Percentiles rank a stretch among this genome's conserved stretches.
phyloP scores from a whole-genome alignment of 2,888 invertebrate species.

The Stomorhina lunata region DNA sequence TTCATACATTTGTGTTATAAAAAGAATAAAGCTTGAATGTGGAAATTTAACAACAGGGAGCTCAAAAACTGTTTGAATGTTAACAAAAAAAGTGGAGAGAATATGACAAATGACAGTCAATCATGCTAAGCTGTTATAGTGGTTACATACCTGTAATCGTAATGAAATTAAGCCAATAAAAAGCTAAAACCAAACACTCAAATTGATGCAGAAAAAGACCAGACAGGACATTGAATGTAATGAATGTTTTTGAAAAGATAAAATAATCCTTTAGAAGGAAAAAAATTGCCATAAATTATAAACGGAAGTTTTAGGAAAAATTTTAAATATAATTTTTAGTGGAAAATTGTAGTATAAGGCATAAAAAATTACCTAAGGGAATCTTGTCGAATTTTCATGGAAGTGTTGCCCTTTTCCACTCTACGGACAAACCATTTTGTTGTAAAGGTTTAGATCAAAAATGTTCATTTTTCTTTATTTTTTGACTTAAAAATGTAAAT shows the following conservation, averaged over 20 bases:
- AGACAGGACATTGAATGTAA: slow-evolving; percentile 24
- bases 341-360: no score
- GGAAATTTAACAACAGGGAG: slow-evolving; percentile 46
- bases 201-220: not conserved
- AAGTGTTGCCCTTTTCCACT: no score
- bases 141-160: slow-evolving; percentile 65
- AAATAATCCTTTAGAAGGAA: slow-evolving; percentile 53
- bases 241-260: slow-evolving; percentile 63
- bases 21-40: slow-evolving; percentile 5
- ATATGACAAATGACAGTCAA: slow-evolving; percentile 79
- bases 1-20: slow-evolving; percentile 39
- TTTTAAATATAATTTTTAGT: no score
- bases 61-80: not conserved
- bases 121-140: slow-evolving; percentile 75
- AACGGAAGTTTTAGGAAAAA: slow-evolving; percentile 3
- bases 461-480: no score
- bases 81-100: slow-evolving; percentile 54
- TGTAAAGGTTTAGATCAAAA: no score
- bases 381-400: no score
- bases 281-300: slow-evolving; percentile 43
- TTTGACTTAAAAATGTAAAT: no score
- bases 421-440: no score
- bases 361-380: no score
- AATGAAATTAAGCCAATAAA: slow-evolving; percentile 66
- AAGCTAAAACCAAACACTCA: slow-evolving; percentile 55